These are phyloP conservation scores for Panthera leo DNA, from an alignment of 2,113 vertebrate genomes.

Conservation along the genomic window DNA sequence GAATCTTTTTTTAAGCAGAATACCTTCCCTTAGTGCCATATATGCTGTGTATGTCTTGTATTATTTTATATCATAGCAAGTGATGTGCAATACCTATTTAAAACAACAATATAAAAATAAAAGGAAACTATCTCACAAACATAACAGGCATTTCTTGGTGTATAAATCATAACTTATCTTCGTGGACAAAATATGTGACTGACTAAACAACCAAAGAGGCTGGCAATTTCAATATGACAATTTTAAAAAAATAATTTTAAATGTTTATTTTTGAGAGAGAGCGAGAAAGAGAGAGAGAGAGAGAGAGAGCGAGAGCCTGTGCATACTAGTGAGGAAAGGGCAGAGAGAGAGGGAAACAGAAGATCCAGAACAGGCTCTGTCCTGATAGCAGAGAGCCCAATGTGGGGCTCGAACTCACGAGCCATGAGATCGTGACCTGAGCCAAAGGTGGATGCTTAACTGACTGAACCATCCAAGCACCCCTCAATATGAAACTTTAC, in stretches of 20 bases:
- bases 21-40: neutral
- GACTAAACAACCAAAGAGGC: neutral
- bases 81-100: neutral
- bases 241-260: neutral
- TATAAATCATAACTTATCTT: neutral
- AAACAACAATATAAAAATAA: neutral
- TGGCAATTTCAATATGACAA: neutral
- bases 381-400: no score
- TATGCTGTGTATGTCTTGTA: neutral
- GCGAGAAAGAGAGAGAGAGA: no score
- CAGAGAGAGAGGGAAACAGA: no score
- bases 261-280: no score
- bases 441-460: no score
- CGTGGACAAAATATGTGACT: neutral
- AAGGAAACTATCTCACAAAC: neutral
- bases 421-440: no score
- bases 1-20: neutral
- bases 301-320: no score
- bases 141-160: neutral
- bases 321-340: no score
- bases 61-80: slow-evolving; percentile 12
- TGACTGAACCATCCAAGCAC: no score
- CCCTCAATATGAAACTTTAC: neutral
- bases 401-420: no score
- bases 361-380: no score